phyloP scores from a whole-genome alignment of 2,888 invertebrate species.

The Scotopteryx bipunctaria region DNA sequence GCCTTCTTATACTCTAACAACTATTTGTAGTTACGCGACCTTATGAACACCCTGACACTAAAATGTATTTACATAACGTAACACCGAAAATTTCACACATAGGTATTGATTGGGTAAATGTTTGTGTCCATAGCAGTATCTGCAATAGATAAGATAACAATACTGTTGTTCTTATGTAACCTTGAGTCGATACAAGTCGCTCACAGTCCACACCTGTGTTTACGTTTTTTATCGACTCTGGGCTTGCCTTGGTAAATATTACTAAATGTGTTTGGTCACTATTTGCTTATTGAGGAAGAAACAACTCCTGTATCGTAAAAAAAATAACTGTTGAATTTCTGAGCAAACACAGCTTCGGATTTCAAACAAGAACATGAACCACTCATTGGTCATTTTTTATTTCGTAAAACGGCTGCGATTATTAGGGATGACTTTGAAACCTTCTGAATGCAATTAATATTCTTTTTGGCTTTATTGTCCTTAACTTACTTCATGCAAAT shows the following conservation, averaged over 20 bases:
- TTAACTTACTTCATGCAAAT: too few species aligned
- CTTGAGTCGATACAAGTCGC: slow-evolving; percentile 57
- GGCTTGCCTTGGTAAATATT: slow-evolving; percentile 38
- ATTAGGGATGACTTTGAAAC: too few species aligned
- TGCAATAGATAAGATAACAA: slow-evolving; percentile 50
- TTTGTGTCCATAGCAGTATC: slow-evolving; percentile 40
- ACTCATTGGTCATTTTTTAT: too few species aligned
- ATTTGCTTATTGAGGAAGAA: slow-evolving; percentile 11
- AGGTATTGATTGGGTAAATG: slow-evolving; percentile 36
- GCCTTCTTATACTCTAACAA: slow-evolving; percentile 9
- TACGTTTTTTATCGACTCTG: slow-evolving; percentile 52
- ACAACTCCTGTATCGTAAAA: slow-evolving; percentile 1
- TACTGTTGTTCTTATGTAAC: slow-evolving; percentile 49
- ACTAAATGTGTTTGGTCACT: slow-evolving; percentile 25
- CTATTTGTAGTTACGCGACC: slow-evolving; percentile 31
- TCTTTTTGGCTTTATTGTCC: too few species aligned
- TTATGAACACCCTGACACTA: slow-evolving; percentile 39
- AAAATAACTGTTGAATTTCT: not conserved
- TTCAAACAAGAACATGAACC: too few species aligned
- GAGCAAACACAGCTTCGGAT: not conserved
- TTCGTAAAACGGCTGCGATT: too few species aligned
- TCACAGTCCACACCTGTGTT: slow-evolving; percentile 63
- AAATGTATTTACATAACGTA: slow-evolving; percentile 39
- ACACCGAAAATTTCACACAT: slow-evolving; percentile 40
- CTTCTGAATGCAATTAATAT: too few species aligned